phyloP scores from a whole-genome alignment of 2,888 invertebrate genomes.

The Ditula angustiorana region DNA sequence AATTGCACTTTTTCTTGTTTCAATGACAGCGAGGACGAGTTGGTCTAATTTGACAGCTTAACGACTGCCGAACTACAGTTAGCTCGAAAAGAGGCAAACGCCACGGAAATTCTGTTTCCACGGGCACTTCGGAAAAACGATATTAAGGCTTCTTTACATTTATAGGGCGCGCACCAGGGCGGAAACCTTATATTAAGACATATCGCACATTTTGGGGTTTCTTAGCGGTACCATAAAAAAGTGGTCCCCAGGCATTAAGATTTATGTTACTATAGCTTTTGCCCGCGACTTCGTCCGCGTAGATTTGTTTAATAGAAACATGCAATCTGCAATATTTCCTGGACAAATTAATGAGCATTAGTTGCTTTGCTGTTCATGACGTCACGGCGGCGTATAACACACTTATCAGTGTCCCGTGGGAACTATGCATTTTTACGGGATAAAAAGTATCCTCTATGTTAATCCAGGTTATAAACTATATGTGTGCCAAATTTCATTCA shows the following conservation, averaged over 20 bases:
- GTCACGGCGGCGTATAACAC: no score
- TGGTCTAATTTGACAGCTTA: constrained; percentile 72
- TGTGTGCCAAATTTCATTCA: no score
- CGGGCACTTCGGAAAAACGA: constrained; percentile 48
- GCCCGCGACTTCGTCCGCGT: no score
- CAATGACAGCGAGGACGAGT: constrained; percentile 65
- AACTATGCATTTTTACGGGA: no score
- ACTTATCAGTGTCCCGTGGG: no score
- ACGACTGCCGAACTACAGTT: constrained; percentile 62
- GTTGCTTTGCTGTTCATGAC: no score
- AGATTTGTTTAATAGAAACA: no score
- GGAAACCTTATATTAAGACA: constrained; percentile 26
- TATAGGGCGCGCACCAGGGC: constrained; percentile 15
- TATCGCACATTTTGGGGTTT: constrained; percentile 24
- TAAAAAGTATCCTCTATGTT: no score
- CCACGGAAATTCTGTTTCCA: constrained; percentile 50
- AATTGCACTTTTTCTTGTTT: constrained; percentile 71
- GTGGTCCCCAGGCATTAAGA: constrained; percentile 12
- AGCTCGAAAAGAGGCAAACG: constrained; percentile 53
- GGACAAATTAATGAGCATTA: no score
- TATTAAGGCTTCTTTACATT: constrained; percentile 33
- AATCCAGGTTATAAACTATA: no score
- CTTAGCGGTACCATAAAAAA: constrained; percentile 15
- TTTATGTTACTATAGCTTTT: constrained; percentile 19
- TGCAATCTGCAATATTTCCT: no score